Percentiles rank a stretch among this genome's conserved stretches.
Evolutionary conservation across 2,888 invertebrate genomes (phyloP).

Genomic region (Drosophila mimica): DNA sequence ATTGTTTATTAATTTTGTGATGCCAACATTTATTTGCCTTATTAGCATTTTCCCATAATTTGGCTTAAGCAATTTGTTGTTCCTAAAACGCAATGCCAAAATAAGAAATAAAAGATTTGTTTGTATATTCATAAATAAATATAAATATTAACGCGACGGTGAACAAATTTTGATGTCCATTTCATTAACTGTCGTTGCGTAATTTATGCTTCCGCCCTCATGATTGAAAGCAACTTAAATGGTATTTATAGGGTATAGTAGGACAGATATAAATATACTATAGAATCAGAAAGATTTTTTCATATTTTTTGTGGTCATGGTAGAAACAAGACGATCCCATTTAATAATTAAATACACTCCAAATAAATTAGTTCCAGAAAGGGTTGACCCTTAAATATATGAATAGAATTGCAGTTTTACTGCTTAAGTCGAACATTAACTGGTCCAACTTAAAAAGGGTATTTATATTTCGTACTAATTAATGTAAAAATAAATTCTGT

Average conservation of each 20-base stretch:
- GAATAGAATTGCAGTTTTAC: neutral
- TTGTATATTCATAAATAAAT: conserved; percentile 4
- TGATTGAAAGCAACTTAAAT: neutral
- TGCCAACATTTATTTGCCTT: conserved; percentile 67
- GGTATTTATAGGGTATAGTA: neutral
- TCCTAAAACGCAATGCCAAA: conserved; percentile 22
- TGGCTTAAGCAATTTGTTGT: conserved; percentile 65
- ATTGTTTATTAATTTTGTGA: conserved; percentile 74
- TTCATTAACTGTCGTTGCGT: conserved; percentile 61
- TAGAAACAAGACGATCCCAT: neutral
- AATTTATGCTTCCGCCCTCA: conserved; percentile 62
- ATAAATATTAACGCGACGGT: conserved; percentile 37
- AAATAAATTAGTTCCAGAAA: neutral
- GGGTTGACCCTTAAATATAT: neutral
- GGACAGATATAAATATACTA: neutral
- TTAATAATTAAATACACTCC: no score
- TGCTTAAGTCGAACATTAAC: neutral
- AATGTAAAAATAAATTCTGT: neutral
- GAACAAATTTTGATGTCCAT: conserved; percentile 47
- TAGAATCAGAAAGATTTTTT: no score
- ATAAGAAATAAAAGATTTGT: neutral
- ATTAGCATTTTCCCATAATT: conserved; percentile 78
- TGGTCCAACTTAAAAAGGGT: conserved; percentile 1
- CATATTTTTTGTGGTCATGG: neutral
- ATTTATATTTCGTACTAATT: neutral